Percentiles rank a stretch among this genome's conserved stretches.
Conservation (phyloP, 2,797 vertebrate species). For the Petrocephalus sullivani region DNA sequence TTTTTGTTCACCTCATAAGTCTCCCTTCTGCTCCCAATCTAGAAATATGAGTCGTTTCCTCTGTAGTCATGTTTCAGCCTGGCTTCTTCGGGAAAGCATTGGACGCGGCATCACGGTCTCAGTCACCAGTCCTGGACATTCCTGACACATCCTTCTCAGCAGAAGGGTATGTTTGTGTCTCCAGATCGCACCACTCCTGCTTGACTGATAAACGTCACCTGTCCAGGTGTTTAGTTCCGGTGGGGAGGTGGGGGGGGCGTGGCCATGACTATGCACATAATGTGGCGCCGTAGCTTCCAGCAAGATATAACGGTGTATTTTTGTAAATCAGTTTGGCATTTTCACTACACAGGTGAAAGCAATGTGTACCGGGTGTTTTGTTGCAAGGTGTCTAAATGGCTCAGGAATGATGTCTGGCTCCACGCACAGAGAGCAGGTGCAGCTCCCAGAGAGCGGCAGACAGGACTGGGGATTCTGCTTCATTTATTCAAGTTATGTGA, state of each 20-base stretch:
- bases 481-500: not conserved
- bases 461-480: not conserved
- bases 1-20: not conserved
- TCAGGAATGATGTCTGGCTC: conserved; percentile 5
- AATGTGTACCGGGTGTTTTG: conserved; percentile 13
- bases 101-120: not conserved
- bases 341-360: not conserved
- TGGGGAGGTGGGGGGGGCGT: not conserved
- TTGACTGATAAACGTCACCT: conserved; percentile 68
- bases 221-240: conserved; percentile 58
- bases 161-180: conserved; percentile 65
- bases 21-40: not conserved
- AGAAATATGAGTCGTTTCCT: not conserved
- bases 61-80: conserved; percentile 6
- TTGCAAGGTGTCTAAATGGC: conserved; percentile 22
- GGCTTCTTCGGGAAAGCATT: not conserved
- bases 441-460: not conserved
- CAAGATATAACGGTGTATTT: not conserved
- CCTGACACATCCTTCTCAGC: conserved; percentile 46
- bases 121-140: conserved; percentile 13
- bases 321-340: conserved; percentile 18
- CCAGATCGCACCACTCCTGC: conserved; percentile 64
- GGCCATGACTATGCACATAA: not conserved
- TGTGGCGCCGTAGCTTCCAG: conserved; percentile 15
- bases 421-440: conserved; percentile 15